Evolutionary conservation across 2,888 invertebrate genomes (phyloP).

Genomic region (Phaedon cochleariae): DNA sequence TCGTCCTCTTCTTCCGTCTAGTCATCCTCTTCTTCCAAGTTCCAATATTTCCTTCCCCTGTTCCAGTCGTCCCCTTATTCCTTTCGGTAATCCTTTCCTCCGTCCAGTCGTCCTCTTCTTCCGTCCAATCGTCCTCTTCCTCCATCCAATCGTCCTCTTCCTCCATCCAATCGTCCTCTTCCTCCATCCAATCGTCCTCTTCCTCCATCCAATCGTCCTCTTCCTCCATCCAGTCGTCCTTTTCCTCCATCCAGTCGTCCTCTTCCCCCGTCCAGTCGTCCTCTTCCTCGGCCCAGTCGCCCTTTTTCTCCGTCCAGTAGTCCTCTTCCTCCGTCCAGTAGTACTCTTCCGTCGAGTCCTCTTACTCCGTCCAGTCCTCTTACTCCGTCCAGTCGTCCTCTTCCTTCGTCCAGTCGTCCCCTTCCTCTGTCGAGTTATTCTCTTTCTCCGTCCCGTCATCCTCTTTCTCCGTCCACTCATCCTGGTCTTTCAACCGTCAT

Average conservation of each 20-base stretch:
- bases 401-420: neutral
- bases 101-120: neutral
- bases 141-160: neutral
- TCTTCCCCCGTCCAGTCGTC: neutral
- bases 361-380: neutral
- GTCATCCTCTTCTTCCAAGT: neutral
- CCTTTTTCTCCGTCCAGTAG: neutral
- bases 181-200: neutral
- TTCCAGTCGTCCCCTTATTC: neutral
- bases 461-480: neutral
- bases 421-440: neutral
- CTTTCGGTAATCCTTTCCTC: no score
- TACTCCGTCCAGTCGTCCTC: neutral
- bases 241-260: neutral
- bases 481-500: constrained; percentile 2
- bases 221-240: neutral
- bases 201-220: neutral
- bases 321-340: constrained; percentile 4
- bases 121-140: neutral
- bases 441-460: neutral
- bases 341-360: neutral
- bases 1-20: neutral
- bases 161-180: neutral
- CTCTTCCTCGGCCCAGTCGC: neutral
- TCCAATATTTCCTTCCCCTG: neutral